phyloP scores from a whole-genome alignment of 2,888 invertebrate genomes.

The Lottia scabra region DNA sequence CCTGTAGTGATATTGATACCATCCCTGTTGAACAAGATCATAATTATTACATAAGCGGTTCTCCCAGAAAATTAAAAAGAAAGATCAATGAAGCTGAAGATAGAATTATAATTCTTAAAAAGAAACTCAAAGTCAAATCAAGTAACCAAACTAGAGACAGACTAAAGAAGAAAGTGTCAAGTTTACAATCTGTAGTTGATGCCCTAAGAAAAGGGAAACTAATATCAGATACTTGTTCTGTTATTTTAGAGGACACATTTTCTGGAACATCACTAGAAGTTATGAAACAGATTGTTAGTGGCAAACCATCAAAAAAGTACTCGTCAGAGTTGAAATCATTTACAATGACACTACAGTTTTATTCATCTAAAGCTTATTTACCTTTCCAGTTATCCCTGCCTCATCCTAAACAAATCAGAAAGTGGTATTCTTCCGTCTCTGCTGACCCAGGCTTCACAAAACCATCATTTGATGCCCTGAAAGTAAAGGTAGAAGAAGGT shows the following conservation, averaged over 20 bases:
- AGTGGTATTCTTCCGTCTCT: neutral
- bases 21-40: no score
- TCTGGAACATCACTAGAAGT: slow-evolving; percentile 8
- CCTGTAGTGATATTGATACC: no score
- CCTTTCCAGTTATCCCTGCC: slow-evolving; percentile 4
- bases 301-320: neutral
- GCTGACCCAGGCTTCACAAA: neutral
- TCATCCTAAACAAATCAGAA: neutral
- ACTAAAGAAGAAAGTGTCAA: neutral
- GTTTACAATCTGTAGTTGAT: neutral
- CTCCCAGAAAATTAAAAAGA: slow-evolving; percentile 6
- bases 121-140: slow-evolving; percentile 1
- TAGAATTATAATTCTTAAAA: neutral
- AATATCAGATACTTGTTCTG: neutral
- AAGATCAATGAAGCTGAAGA: neutral
- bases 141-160: neutral
- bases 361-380: slow-evolving; percentile 9
- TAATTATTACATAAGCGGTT: neutral
- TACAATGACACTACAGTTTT: slow-evolving; percentile 12
- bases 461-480: slow-evolving; percentile 1
- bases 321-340: slow-evolving; percentile 6
- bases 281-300: neutral
- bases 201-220: slow-evolving; percentile 1
- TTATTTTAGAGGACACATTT: neutral
- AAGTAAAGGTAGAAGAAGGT: slow-evolving; percentile 3